These are phyloP conservation scores for Sphinx pinastri DNA, from an alignment of 2,888 invertebrate genomes.

Conservation along the genomic window DNA sequence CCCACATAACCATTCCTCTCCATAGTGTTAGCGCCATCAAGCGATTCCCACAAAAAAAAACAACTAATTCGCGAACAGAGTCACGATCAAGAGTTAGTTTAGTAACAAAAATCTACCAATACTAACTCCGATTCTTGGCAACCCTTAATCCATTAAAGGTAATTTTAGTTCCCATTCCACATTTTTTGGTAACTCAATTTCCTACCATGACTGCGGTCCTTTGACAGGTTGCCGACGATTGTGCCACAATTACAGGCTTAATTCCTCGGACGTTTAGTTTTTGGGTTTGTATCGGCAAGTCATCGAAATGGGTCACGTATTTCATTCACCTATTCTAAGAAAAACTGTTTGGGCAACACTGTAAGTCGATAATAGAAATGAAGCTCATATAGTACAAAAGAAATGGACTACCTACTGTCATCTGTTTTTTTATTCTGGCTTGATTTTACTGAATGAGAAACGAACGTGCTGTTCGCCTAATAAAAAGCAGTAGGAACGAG, in stretches of 20 bases:
- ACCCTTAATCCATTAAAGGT: constrained; percentile 37
- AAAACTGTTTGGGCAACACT: neutral
- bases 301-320: constrained; percentile 5
- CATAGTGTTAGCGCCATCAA: too few relatives aligned
- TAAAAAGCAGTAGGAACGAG: too few relatives aligned
- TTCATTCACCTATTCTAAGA: constrained; percentile 9
- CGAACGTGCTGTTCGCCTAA: too few relatives aligned
- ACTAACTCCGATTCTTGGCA: constrained; percentile 28
- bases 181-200: constrained; percentile 55
- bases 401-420: neutral
- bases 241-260: constrained; percentile 32
- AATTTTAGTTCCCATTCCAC: constrained; percentile 31
- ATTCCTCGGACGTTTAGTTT: constrained; percentile 16
- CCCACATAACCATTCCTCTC: too few relatives aligned
- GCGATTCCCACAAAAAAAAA: too few relatives aligned
- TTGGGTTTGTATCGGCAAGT: neutral
- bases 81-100: too few relatives aligned
- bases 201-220: constrained; percentile 51
- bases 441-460: too few relatives aligned
- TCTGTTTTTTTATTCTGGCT: too few relatives aligned
- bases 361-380: neutral
- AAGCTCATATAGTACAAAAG: neutral
- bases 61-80: too few relatives aligned
- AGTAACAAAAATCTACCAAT: neutral
- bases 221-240: constrained; percentile 46